Percentiles rank a stretch among this genome's conserved stretches.
Conservation (phyloP, 2,888 invertebrate genomes). For the Drosophila neonasuta region DNA sequence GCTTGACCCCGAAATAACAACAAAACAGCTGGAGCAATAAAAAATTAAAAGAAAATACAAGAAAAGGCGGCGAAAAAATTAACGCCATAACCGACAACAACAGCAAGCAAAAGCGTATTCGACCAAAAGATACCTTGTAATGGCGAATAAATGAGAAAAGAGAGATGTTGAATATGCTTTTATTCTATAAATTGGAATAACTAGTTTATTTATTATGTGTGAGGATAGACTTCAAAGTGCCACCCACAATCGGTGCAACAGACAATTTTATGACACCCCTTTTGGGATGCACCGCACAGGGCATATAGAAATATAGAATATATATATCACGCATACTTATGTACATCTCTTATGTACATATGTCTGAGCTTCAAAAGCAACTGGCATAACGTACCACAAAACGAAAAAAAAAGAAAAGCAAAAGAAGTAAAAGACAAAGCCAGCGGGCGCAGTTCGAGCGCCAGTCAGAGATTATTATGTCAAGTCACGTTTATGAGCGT, state of each 20-base stretch:
- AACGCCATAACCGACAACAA: constrained; percentile 52
- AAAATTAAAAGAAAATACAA: constrained; percentile 56
- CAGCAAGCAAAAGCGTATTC: background rate
- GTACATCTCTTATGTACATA: constrained; percentile 4
- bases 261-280: background rate
- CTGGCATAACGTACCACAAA: constrained; percentile 18
- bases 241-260: background rate
- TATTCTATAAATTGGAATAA: too few species aligned
- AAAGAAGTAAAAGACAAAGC: constrained; percentile 49
- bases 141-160: background rate
- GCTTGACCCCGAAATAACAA: constrained; percentile 49
- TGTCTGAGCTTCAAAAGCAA: constrained; percentile 22
- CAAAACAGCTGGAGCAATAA: constrained; percentile 31
- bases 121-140: background rate
- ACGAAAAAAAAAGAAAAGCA: constrained; percentile 21
- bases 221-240: background rate
- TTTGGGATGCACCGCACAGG: background rate
- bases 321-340: background rate
- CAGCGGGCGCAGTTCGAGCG: constrained; percentile 55
- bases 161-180: too few species aligned
- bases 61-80: constrained; percentile 59
- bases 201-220: background rate
- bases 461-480: constrained; percentile 80
- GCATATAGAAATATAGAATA: constrained; percentile 12
- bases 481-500: constrained; percentile 82